Evolutionary conservation across 2,888 invertebrate genomes (phyloP), one percentile per base, ranked within the genome.

Genomic region (Lomographa bimaculata): DNA sequence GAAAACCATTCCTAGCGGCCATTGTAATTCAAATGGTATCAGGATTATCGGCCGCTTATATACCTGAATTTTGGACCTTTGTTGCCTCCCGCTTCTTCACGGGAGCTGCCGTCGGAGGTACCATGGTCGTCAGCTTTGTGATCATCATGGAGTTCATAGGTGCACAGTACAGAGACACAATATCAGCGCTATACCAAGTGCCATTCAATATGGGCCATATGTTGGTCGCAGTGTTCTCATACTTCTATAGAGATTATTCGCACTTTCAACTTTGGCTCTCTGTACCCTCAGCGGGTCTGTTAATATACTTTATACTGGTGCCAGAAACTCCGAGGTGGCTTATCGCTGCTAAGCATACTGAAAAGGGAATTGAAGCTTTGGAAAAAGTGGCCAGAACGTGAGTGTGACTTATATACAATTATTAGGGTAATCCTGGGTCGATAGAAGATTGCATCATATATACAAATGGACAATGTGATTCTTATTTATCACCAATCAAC

Each of bases 261-360:
- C 73, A 89, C 51, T 91, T 93, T 25, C 93, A 94, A 74, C 76
- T 94, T 5, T 90, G 90, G 0, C 90, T 94, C 45, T 92, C 94
- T 0, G 60, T 92, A 12, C 92, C 92, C 0, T 81, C 89, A 0
- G 60, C 90, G 14, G 57, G 94, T 10, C 78, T 94, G 35, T 77
- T 94, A 7, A 76, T 90, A 0, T 94, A 94, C 56, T 92, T 93
- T 60, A 92, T 92, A 85, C 64, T 94, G 11, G 70, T 95, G 6
- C 94, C 95, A 0, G 96, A 96, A 76, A 94, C 95, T 1, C 95
- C 96, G 0, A 90, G 96, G 45, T 96, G 95, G 95, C 84, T 96
- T 7, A 84, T 95, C 40, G 93, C 94, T 6, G 91, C 92, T 1
- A 94, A 94, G 1, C 90, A 90, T 46, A 89, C 92, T 21, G 92